Evolutionary conservation across 1,140 invertebrate genomes (phyloP).

Genomic region (Rhyacophila brunnea): DNA sequence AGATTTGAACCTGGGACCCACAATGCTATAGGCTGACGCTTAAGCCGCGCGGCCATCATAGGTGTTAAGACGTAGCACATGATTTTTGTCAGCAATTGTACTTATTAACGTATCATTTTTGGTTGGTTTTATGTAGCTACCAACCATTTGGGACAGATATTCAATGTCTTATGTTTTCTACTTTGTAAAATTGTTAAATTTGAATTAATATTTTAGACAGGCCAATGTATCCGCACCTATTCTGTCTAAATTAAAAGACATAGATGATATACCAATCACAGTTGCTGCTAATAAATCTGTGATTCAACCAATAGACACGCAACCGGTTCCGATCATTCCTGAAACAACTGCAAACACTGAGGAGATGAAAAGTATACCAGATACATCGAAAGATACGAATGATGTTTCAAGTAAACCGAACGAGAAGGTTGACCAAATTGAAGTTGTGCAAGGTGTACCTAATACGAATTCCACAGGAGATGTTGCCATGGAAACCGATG

Average conservation of each 20-base stretch:
- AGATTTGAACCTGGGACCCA: too few species aligned
- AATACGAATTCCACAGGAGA: not conserved
- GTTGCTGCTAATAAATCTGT: slow-evolving; percentile 7
- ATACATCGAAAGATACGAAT: not conserved
- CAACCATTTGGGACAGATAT: too few species aligned
- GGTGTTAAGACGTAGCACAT: too few species aligned
- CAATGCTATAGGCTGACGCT: too few species aligned
- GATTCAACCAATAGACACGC: slow-evolving; percentile 13
- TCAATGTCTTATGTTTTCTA: too few species aligned
- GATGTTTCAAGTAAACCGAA: too few species aligned
- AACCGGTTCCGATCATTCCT: slow-evolving; percentile 1
- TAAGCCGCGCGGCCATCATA: too few species aligned
- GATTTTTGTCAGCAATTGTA: too few species aligned
- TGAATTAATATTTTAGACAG: slow-evolving; percentile 31
- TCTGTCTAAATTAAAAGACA: slow-evolving; percentile 20
- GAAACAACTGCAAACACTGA: not conserved
- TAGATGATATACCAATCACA: slow-evolving; percentile 11
- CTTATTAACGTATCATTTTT: too few species aligned
- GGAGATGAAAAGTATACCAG: not conserved
- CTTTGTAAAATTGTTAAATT: too few species aligned
- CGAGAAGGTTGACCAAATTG: too few species aligned
- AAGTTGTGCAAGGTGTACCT: not conserved
- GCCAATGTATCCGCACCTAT: slow-evolving; percentile 26
- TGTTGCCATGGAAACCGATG: slow-evolving; percentile 3
- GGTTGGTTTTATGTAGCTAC: too few species aligned